Evolutionary conservation across 1,140 invertebrate genomes (phyloP).

Genomic region (Danaus plexippus): DNA sequence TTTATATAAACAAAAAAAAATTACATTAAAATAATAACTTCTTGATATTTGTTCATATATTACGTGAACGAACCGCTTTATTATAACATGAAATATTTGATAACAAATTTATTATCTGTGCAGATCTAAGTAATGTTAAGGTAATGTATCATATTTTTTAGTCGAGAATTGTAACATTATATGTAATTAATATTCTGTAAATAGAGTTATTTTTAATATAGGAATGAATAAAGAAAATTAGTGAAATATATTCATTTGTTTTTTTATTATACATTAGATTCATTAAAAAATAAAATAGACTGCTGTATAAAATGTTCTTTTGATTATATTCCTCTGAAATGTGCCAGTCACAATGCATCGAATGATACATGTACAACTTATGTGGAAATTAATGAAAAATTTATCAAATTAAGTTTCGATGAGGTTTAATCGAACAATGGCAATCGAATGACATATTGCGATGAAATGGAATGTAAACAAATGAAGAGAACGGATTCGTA

Average conservation of each 20-base stretch:
- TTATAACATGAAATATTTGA: conserved; percentile 13
- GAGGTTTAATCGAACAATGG: conserved; percentile 11
- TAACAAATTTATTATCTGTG: conserved; percentile 21
- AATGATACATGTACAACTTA: too few relatives aligned
- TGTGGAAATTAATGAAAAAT: too few relatives aligned
- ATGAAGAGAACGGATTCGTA: conserved; percentile 24
- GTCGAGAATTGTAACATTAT: conserved; percentile 38
- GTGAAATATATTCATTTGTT: conserved; percentile 35
- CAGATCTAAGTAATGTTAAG: conserved; percentile 17
- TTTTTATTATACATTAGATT: conserved; percentile 9
- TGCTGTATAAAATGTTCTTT: too few relatives aligned
- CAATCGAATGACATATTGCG: too few relatives aligned
- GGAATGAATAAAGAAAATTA: conserved; percentile 65
- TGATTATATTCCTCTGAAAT: too few relatives aligned
- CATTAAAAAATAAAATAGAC: background rate
- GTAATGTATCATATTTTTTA: conserved; percentile 27
- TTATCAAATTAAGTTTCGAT: background rate
- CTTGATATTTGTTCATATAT: background rate
- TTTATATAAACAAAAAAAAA: too few relatives aligned
- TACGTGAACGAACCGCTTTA: conserved; percentile 18
- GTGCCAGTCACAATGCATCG: too few relatives aligned
- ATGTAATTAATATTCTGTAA: conserved; percentile 49
- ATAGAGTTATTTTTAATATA: conserved; percentile 67
- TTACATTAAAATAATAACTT: too few relatives aligned
- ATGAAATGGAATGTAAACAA: conserved; percentile 24